Percentiles rank a stretch among this genome's conserved stretches.
Evolutionary conservation across 2,113 vertebrate species (phyloP).

Genomic region (Promerops cafer): DNA sequence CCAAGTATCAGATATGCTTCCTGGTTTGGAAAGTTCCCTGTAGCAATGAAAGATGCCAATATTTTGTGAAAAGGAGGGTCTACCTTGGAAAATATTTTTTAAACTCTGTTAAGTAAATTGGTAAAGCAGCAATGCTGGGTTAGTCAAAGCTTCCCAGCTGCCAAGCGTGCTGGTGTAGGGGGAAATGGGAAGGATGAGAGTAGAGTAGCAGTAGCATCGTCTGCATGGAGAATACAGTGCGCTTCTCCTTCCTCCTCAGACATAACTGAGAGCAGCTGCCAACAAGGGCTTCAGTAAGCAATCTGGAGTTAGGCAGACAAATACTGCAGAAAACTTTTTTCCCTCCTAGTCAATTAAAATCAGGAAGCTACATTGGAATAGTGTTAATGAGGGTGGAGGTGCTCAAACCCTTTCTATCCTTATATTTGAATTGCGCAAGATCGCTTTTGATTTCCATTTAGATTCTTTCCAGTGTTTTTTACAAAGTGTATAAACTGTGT

Average conservation of each 20-base stretch:
- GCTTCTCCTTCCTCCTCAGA: not conserved
- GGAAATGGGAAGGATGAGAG: not conserved
- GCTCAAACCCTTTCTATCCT: not conserved
- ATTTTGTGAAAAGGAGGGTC: not conserved
- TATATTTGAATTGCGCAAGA: not conserved
- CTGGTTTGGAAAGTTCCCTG: not conserved
- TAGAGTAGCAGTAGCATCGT: not conserved
- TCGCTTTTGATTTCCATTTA: not conserved
- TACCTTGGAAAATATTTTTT: not conserved
- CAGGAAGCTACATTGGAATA: not conserved
- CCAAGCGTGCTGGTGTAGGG: not conserved
- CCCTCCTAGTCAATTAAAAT: not conserved
- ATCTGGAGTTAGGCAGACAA: not conserved
- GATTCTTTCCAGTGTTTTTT: not conserved
- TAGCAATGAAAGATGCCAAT: not conserved
- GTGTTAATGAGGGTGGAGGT: fast-evolving
- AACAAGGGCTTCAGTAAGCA: not conserved
- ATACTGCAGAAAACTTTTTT: not conserved
- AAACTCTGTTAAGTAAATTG: not conserved
- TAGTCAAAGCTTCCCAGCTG: not conserved
- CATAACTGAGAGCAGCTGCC: not conserved
- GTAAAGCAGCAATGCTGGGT: not conserved
- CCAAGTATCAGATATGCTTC: not conserved
- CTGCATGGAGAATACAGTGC: not conserved
- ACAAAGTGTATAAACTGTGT: not conserved